Conservation (phyloP, 2,888 invertebrate species). For the Philereme transversata region DNA sequence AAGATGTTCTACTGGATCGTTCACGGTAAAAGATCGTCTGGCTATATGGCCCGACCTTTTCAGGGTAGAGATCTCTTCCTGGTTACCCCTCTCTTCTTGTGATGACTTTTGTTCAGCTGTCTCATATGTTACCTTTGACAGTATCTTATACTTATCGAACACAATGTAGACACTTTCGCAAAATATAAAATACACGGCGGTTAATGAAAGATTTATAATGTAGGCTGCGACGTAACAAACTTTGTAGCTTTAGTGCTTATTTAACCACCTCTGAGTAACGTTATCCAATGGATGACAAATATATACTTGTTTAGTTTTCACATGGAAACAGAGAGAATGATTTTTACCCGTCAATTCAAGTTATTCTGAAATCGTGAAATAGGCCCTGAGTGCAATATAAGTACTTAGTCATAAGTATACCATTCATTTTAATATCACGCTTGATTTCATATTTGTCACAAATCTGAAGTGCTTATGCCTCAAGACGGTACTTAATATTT, state of each 20-base stretch:
- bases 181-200: neutral
- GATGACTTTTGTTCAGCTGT: conserved; percentile 1
- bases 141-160: conserved; percentile 29
- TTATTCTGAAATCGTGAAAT: too few species aligned
- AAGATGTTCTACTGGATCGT: conserved; percentile 67
- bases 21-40: conserved; percentile 63
- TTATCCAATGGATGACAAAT: too few species aligned
- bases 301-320: too few species aligned
- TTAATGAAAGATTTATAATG: neutral
- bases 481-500: conserved; percentile 8
- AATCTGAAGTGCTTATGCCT: neutral
- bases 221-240: neutral
- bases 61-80: neutral
- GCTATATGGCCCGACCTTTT: conserved; percentile 58
- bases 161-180: conserved; percentile 15
- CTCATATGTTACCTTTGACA: conserved; percentile 11
- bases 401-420: too few species aligned
- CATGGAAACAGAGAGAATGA: too few species aligned
- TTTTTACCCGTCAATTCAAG: too few species aligned
- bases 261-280: too few species aligned
- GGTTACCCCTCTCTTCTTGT: neutral
- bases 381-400: too few species aligned
- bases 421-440: neutral
- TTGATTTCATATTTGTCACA: conserved; percentile 5
- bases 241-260: too few species aligned